Conservation (phyloP, 2,888 invertebrate genomes). For the Heterodera filipjevi region DNA sequence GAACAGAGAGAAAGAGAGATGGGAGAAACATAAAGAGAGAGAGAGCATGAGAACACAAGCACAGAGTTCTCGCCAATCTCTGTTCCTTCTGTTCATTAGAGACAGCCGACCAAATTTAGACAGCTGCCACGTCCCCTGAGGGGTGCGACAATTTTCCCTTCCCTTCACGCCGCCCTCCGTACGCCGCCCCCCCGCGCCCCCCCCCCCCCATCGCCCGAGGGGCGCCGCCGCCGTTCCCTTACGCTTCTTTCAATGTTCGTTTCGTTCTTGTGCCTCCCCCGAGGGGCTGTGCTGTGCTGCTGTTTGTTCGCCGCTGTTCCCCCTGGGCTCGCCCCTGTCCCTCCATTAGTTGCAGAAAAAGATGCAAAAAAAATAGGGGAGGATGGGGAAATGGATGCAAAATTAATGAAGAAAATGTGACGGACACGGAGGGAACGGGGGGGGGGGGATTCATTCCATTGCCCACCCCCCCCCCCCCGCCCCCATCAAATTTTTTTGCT, state of each 20-base stretch:
- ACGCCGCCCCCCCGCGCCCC: too few relatives aligned
- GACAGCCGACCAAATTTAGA: background rate
- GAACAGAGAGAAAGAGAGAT: background rate
- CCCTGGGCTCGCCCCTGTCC: background rate
- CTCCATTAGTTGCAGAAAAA: background rate
- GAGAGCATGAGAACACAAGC: background rate
- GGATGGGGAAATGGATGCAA: background rate
- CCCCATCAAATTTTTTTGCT: background rate
- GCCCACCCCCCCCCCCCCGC: background rate
- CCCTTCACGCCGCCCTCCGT: too few relatives aligned
- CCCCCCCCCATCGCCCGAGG: background rate
- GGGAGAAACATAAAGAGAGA: background rate
- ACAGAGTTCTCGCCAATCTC: background rate
- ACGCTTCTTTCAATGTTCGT: background rate
- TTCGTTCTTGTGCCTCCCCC: background rate
- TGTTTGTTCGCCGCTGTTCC: too few relatives aligned
- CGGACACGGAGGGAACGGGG: background rate
- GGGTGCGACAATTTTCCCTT: too few relatives aligned
- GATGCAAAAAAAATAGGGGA: conserved; percentile 2
- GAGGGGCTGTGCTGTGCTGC: conserved; percentile 8
- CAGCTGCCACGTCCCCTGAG: background rate
- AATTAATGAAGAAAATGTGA: conserved; percentile 12
- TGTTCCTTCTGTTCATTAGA: background rate
- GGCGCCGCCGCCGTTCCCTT: background rate
- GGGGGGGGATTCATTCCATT: background rate